A percentile compares a stretch with the other conserved stretches of the same genome.
Conservation (phyloP, 2,797 vertebrate genomes). For the Morelia viridis region DNA sequence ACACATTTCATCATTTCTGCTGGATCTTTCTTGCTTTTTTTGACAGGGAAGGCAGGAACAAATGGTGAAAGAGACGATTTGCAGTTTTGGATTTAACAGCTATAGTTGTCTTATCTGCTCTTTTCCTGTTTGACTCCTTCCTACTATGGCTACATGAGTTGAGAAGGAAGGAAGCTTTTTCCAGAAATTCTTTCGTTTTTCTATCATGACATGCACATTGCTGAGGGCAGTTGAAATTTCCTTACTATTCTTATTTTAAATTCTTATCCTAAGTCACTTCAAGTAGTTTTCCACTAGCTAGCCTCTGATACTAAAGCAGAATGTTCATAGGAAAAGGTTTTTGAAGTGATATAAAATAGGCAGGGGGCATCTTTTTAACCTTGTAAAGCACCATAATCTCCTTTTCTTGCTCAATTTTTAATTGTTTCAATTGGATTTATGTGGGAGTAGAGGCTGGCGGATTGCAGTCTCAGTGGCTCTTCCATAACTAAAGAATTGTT, state of each 20-base stretch:
- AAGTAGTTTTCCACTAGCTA: neutral
- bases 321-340: too few relatives aligned
- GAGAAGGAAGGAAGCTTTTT: neutral
- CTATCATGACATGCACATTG: neutral
- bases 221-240: neutral
- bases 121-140: neutral
- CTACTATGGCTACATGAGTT: neutral
- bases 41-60: neutral
- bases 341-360: neutral
- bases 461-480: neutral
- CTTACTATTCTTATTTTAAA: neutral
- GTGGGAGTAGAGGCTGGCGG: neutral
- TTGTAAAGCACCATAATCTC: neutral
- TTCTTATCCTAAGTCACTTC: neutral
- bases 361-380: neutral
- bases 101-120: neutral
- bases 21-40: neutral
- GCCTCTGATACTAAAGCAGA: neutral
- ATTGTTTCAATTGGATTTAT: slow-evolving; percentile 2
- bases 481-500: slow-evolving; percentile 10
- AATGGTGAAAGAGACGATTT: neutral
- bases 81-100: neutral
- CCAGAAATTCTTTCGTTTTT: neutral
- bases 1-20: neutral
- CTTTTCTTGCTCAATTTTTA: neutral